Evolutionary conservation across 64 coral and sea anemone genomes (phyloP), one percentile per base, ranked within the genome.

Genomic region (Catalaphyllia jardinei): DNA sequence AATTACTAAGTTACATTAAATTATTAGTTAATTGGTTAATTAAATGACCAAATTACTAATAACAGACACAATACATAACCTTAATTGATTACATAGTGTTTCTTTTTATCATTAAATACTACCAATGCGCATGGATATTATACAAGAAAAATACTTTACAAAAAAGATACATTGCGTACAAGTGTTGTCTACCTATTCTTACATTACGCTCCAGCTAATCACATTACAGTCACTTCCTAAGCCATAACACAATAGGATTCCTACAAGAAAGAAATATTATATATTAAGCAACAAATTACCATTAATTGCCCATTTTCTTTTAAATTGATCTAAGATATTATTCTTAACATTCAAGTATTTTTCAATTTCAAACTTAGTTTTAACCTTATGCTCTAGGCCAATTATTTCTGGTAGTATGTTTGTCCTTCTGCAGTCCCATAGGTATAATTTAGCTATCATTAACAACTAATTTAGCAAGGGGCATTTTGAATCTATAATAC

Each of bases 231-330:
- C 52, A 54, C 4, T 72, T 72, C 71, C 71, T 72, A 72, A 72
- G 14, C 1, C 22, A 72, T 30, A 29, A 72, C 71, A 72, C 27
- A 72, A 72, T 27, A 72, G 5, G 71, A 72, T 72, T 72, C 71
- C 71, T 72, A 72, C 71, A 72, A 72, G 71, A 27, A 72, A 72
- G n/a, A n/a, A 72, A 72, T 72, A 72, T 72, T 72, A 72, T 33
- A 72, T 72, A 72, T 72, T 72, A 72, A 72, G n/a, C 71, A 72
- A 30, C 71, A 72, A 72, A 72, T 72, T 72, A 24, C 71, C 25
- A 25, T 73, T 29, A 25, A 29, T 28, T 25, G 52, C 52, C 52
- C 52, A 54, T 54, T 8, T 54, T 10, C 52, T 1, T 54, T 54
- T 54, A 54, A 54, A 54, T 54, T 54, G 1, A 54, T 54, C 52